Base-by-base conservation (phyloP, 1,140 invertebrate species). In the Lepidurus packardi region DNA sequence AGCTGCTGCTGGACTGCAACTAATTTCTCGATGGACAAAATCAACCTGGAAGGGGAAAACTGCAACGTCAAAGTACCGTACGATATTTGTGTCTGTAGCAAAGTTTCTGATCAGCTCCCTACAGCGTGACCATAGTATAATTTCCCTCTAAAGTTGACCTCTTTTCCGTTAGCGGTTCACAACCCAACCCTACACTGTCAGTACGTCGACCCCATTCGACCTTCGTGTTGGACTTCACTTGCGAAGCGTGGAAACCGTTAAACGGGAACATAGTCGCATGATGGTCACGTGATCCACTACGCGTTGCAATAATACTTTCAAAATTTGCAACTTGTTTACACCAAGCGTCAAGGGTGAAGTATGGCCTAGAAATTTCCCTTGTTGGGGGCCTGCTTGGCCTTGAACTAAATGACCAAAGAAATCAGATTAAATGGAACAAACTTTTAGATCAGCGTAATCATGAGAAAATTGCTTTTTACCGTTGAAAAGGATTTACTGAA, bases 1-100 rank as follows among this genome's bases (percentile, higher is more conserved):
- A 65, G 53, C 53, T 65, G 53, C 53, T 65, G 53, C 53, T 65
- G 53, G 53, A 65, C 53, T 65, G 53, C 53, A 65, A 65, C 53
- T 65, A 21, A 65, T n/a, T 65, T 65, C 53, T 65, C 13, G 53
- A 65, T 11, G 16, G 1, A 9, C 53, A 65, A 13, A n/a, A 21
- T 65, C 13, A 13, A 65, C 53, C 13, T 34, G 34, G 3, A 34
- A n/a, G 7, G 53, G 16, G 21, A 65, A 9, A n/a, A 21, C 13
- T 7, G 13, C 53, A 13, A 3, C 16, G 21, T 21, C 10, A 65
- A 65, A 3, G 53, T 65, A 65, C 53, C 53, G 53, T 65, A 65
- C 53, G 8, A 65, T 65, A n/a, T 65, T 16, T 7, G 1, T 21
- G 9, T n/a, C 53, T 16, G 1, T 21, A 21, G 53, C 53, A n/a